These are phyloP conservation scores for Lamprologus callipterus DNA, from an alignment of 2,113 vertebrate genomes.

Conservation along the genomic window DNA sequence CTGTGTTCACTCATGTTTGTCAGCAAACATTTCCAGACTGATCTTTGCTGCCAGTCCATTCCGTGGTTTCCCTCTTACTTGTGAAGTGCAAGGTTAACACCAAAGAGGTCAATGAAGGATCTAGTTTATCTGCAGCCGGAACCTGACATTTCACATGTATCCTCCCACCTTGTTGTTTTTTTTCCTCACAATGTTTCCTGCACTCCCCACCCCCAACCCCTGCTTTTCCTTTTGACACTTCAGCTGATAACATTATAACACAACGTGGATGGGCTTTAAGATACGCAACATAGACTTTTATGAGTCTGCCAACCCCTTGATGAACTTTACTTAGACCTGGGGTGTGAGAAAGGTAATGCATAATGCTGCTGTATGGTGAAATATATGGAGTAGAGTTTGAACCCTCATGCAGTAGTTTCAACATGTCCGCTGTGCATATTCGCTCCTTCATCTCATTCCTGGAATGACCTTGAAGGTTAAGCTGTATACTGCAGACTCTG, in stretches of 20 bases:
- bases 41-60: not conserved
- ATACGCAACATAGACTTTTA: conserved; percentile 62
- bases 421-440: not conserved
- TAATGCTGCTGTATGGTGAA: not conserved
- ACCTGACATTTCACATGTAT: conserved; percentile 5
- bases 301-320: conserved; percentile 57
- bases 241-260: conserved; percentile 42
- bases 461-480: not conserved
- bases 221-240: conserved; percentile 5
- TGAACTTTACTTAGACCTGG: conserved; percentile 54
- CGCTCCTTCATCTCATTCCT: not conserved
- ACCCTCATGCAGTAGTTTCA: not conserved
- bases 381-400: not conserved
- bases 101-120: not conserved
- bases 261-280: conserved; percentile 24
- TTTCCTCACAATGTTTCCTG: not conserved
- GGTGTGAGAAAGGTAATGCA: not conserved
- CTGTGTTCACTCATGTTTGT: not conserved
- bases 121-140: not conserved
- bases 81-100: not conserved
- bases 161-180: not conserved
- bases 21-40: not conserved
- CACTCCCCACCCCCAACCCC: not conserved
- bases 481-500: not conserved
- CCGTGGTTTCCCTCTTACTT: not conserved